Conservation (phyloP, 2,888 invertebrate species). For the Phlogophora meticulosa region DNA sequence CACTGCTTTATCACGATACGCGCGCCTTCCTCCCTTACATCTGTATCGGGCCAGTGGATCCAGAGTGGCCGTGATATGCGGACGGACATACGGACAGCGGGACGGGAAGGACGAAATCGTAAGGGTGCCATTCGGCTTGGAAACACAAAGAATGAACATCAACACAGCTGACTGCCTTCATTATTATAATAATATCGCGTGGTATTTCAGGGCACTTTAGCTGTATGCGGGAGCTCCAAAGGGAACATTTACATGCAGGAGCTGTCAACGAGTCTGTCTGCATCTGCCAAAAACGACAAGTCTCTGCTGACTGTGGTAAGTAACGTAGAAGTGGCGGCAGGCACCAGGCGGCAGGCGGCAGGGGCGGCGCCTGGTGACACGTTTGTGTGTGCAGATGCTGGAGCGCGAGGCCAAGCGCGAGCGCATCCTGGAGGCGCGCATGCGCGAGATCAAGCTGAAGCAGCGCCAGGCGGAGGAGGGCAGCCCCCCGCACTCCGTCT, state of each 20-base stretch:
- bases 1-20: no score
- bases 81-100: no score
- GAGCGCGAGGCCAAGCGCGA: constrained; percentile 97
- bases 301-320: constrained; percentile 92
- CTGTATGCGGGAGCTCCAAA: constrained; percentile 93
- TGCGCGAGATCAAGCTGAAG: constrained; percentile 94
- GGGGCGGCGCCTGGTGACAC: background rate
- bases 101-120: no score
- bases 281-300: constrained; percentile 94
- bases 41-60: no score
- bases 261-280: constrained; percentile 93
- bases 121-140: no score
- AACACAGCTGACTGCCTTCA: background rate
- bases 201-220: constrained; percentile 89
- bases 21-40: no score
- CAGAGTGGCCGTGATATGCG: no score
- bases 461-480: constrained; percentile 80
- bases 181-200: constrained; percentile 2
- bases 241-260: constrained; percentile 94
- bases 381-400: constrained; percentile 92
- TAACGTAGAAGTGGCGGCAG: background rate
- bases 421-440: constrained; percentile 96
- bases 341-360: background rate
- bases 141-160: background rate
- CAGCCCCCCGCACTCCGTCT: constrained; percentile 67